Evolutionary conservation across 2,888 invertebrate genomes (phyloP).

Genomic region (Phania funesta): DNA sequence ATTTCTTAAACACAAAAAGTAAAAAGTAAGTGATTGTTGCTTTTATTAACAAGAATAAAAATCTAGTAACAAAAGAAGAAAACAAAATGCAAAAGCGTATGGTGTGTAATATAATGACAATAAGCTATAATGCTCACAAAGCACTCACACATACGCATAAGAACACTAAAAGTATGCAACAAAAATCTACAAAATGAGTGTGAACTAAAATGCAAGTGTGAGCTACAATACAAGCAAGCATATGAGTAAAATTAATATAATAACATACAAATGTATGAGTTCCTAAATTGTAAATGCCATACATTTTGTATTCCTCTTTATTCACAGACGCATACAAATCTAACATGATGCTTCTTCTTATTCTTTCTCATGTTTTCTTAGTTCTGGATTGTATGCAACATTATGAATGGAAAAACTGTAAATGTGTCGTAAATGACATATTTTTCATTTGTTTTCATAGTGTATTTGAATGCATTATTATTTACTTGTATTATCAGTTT

Average conservation of each 20-base stretch:
- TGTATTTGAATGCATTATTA: slow-evolving; percentile 9
- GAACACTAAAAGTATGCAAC: no score
- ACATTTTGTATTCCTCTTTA: background rate
- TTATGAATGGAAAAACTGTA: no score
- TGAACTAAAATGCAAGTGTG: no score
- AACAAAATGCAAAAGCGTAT: slow-evolving; percentile 22
- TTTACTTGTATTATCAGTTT: background rate
- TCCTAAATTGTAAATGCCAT: background rate
- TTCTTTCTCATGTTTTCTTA: background rate
- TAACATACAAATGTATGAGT: background rate
- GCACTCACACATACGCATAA: background rate
- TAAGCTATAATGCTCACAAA: slow-evolving; percentile 32
- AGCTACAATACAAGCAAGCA: background rate
- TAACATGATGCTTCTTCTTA: slow-evolving; percentile 52
- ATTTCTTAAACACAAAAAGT: background rate
- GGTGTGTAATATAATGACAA: slow-evolving; percentile 57
- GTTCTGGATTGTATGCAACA: background rate
- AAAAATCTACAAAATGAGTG: no score
- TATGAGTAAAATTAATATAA: background rate
- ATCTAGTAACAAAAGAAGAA: no score
- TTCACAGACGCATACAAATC: background rate
- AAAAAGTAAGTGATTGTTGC: slow-evolving; percentile 15
- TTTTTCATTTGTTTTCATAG: slow-evolving; percentile 21
- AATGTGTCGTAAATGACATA: slow-evolving; percentile 67
- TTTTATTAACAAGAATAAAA: slow-evolving; percentile 4